Conservation (phyloP, 2,888 invertebrate genomes). For the Syrista parreyssii region DNA sequence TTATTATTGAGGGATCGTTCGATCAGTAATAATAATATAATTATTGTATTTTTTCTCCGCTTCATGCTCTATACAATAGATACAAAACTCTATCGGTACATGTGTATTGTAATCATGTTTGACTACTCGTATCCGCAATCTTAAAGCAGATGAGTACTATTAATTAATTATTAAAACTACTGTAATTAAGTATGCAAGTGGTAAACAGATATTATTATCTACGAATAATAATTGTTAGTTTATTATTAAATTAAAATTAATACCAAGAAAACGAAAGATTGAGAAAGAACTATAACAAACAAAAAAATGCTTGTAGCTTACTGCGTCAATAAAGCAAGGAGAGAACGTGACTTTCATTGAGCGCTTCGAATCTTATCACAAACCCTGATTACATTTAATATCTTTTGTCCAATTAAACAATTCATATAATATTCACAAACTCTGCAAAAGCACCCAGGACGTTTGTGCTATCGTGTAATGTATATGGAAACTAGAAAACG, state of each 20-base stretch:
- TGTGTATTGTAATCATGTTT: conserved; percentile 49
- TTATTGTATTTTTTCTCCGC: conserved; percentile 52
- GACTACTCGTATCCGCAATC: conserved; percentile 40
- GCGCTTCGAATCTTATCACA: neutral
- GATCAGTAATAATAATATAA: conserved; percentile 35
- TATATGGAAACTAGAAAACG: neutral
- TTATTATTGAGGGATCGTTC: conserved; percentile 38
- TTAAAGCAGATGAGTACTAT: conserved; percentile 34
- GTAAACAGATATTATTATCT: conserved; percentile 51
- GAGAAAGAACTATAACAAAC: conserved; percentile 2
- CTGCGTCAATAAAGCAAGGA: conserved; percentile 25
- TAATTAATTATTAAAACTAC: conserved; percentile 37
- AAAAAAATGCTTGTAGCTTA: conserved; percentile 22
- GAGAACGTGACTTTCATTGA: conserved; percentile 32
- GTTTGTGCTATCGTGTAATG: neutral
- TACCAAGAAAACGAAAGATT: conserved; percentile 9
- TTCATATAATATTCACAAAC: neutral
- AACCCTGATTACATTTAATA: too few relatives aligned
- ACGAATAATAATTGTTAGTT: conserved; percentile 50
- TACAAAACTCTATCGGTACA: conserved; percentile 38
- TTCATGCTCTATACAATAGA: conserved; percentile 50
- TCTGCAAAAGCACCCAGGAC: neutral
- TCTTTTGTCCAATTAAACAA: too few relatives aligned
- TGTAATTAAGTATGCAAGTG: conserved; percentile 50
- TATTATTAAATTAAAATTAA: conserved; percentile 43